Conservation (phyloP, 2,797 vertebrate genomes). For the Steatocranus sp. region DNA sequence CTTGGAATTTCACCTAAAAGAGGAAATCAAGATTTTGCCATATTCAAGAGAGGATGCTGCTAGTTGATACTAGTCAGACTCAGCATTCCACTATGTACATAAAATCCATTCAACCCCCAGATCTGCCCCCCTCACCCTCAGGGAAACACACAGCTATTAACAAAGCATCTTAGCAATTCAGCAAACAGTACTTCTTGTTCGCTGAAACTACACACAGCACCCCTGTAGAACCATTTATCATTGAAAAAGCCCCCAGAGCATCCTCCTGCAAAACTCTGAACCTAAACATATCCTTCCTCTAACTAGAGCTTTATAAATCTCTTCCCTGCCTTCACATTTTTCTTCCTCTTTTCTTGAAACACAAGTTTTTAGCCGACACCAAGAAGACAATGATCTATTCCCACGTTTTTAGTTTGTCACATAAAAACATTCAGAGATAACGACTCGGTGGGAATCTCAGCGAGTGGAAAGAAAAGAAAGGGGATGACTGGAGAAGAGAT, state of each 20-base stretch:
- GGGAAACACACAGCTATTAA: slow-evolving; percentile 33
- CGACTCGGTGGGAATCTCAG: neutral
- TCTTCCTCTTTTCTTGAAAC: neutral
- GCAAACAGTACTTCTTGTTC: slow-evolving; percentile 28
- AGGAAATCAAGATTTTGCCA: neutral
- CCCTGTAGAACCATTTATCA: slow-evolving; percentile 48
- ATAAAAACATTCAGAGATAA: neutral
- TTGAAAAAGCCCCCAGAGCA: neutral
- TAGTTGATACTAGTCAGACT: neutral
- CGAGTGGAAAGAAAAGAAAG: neutral
- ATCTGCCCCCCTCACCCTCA: neutral
- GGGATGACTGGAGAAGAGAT: neutral
- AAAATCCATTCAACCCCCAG: slow-evolving; percentile 23
- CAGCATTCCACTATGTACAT: slow-evolving; percentile 8
- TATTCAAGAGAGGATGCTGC: neutral
- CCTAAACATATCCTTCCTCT: slow-evolving; percentile 32
- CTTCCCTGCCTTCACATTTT: neutral
- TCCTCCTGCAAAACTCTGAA: slow-evolving; percentile 15
- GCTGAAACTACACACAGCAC: slow-evolving; percentile 11
- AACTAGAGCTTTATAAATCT: slow-evolving; percentile 16
- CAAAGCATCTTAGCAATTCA: slow-evolving; percentile 49
- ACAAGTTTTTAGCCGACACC: neutral
- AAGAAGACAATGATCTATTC: slow-evolving; percentile 3
- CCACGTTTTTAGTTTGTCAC: neutral
- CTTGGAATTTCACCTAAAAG: neutral